Conservation (phyloP, 1,140 invertebrate species). For the Bombus impatiens region DNA sequence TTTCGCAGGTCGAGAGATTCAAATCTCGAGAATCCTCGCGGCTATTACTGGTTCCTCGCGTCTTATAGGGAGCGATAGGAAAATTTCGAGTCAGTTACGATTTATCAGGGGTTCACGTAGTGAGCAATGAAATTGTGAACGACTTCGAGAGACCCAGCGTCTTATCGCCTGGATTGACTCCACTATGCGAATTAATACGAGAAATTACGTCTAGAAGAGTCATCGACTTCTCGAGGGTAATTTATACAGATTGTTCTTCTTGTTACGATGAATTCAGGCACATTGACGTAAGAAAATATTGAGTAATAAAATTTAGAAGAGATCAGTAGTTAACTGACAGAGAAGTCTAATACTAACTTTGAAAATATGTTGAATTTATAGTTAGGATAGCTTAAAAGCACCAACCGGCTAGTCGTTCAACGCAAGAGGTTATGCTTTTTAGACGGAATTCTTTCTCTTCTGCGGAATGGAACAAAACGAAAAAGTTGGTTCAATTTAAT, state of each 20-base stretch:
- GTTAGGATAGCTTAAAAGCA: too few species aligned
- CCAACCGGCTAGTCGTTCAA: background rate
- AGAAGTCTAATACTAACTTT: too few species aligned
- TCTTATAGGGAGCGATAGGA: background rate
- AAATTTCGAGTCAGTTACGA: slow-evolving; percentile 41
- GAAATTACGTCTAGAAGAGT: background rate
- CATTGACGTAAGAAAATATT: background rate
- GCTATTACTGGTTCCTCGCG: background rate
- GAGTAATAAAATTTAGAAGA: too few species aligned
- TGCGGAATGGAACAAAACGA: background rate
- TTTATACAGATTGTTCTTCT: background rate
- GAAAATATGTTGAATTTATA: too few species aligned
- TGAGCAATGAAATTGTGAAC: background rate
- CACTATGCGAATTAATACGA: slow-evolving; percentile 3
- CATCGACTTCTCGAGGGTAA: background rate
- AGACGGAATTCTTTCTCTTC: too few species aligned
- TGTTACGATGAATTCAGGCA: background rate
- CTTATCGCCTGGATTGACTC: background rate
- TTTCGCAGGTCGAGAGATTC: background rate
- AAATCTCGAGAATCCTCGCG: background rate
- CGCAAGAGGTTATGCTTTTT: background rate
- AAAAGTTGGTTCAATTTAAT: background rate
- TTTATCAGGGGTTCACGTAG: slow-evolving; percentile 44
- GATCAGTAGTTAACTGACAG: too few species aligned
- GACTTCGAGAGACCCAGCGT: background rate